phyloP scores from a whole-genome alignment of 2,113 vertebrate genomes.

The Propithecus coquereli region DNA sequence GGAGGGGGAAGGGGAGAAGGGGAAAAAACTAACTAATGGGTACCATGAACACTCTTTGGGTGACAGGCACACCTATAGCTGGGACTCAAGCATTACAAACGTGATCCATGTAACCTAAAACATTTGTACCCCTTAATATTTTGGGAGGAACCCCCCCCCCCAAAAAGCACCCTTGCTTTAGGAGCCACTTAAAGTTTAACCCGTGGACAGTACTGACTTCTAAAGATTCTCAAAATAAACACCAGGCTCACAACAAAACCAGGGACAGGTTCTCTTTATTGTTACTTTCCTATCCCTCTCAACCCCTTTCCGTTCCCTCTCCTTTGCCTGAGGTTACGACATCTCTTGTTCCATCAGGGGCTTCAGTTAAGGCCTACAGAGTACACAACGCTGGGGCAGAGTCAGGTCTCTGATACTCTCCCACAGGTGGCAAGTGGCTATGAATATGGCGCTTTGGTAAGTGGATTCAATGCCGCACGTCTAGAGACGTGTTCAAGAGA shows the following conservation, averaged over 20 bases:
- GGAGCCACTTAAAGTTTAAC: background rate
- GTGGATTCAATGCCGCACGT: background rate
- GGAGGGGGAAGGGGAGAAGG: too few relatives aligned
- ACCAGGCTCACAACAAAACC: background rate
- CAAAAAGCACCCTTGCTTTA: too few relatives aligned
- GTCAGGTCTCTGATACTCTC: background rate
- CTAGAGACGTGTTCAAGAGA: background rate
- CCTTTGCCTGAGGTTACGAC: background rate
- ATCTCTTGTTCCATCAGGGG: background rate
- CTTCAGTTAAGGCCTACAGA: background rate
- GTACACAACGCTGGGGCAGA: background rate
- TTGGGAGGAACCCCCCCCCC: too few relatives aligned
- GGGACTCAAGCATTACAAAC: too few relatives aligned
- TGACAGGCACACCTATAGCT: too few relatives aligned
- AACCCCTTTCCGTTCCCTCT: background rate
- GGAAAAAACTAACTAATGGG: too few relatives aligned
- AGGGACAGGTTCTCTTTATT: background rate
- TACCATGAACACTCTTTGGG: too few relatives aligned
- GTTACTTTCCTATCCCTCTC: rapidly evolving
- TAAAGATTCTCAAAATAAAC: background rate
- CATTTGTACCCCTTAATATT: too few relatives aligned
- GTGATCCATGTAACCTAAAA: too few relatives aligned
- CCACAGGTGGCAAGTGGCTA: background rate
- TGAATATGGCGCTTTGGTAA: background rate
- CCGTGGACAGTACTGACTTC: background rate